Percentiles rank a stretch among this genome's conserved stretches.
Conservation (phyloP, 2,888 invertebrate genomes). For the Coleophora deauratella region DNA sequence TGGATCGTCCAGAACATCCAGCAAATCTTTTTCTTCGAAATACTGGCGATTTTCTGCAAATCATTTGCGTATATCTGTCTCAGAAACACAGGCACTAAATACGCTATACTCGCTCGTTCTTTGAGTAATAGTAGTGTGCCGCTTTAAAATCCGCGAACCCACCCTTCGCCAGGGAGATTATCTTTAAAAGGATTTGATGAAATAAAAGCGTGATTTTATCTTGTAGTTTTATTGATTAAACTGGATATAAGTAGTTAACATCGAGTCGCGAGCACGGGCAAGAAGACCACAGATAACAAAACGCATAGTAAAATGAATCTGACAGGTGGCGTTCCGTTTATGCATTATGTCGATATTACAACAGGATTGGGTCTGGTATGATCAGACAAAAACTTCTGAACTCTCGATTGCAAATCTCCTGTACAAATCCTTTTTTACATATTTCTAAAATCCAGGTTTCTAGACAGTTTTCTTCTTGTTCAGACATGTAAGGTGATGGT, state of each 20-base stretch:
- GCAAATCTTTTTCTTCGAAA: slow-evolving; percentile 7
- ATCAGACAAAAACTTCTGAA: slow-evolving; percentile 13
- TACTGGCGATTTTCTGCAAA: slow-evolving; percentile 20
- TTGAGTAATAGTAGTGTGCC: slow-evolving; percentile 19
- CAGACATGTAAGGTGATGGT: slow-evolving; percentile 10
- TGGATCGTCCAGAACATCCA: slow-evolving; percentile 18
- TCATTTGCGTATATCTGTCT: slow-evolving; percentile 26
- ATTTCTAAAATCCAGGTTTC: slow-evolving; percentile 7
- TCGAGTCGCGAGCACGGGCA: too few relatives aligned
- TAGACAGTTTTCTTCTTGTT: slow-evolving; percentile 8
- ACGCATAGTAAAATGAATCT: too few relatives aligned
- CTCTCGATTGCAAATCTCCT: slow-evolving; percentile 11
- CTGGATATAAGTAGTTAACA: too few relatives aligned
- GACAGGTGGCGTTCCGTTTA: too few relatives aligned
- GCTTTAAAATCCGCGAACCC: slow-evolving; percentile 22
- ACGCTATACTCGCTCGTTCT: slow-evolving; percentile 21
- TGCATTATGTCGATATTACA: too few relatives aligned
- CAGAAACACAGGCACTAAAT: slow-evolving; percentile 25
- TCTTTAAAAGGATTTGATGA: slow-evolving; percentile 13
- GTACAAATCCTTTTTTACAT: slow-evolving; percentile 15
- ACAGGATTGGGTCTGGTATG: slow-evolving; percentile 11
- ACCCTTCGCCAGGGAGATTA: slow-evolving; percentile 14
- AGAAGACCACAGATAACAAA: too few relatives aligned
- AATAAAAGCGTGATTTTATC: too few relatives aligned
- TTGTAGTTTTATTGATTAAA: too few relatives aligned